Evolutionary conservation across 2,113 vertebrate genomes (phyloP).

Genomic region (Potamarius usumacintae): DNA sequence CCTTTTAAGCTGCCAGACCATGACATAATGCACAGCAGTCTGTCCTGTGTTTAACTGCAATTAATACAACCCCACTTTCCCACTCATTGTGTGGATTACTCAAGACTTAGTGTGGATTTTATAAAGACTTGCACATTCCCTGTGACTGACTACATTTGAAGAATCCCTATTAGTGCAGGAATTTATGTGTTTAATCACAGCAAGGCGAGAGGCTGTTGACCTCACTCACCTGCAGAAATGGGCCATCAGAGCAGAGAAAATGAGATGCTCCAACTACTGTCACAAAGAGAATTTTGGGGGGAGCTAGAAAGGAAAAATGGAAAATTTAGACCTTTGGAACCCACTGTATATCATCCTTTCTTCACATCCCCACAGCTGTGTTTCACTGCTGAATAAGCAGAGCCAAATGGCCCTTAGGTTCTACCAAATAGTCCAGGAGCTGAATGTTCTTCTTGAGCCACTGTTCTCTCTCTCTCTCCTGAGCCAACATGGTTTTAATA

Average conservation of each 20-base stretch:
- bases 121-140: slow-evolving; percentile 58
- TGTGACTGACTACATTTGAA: slow-evolving; percentile 51
- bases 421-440: no score
- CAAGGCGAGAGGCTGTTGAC: slow-evolving; percentile 61
- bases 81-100: neutral
- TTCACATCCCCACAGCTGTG: no score
- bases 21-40: neutral
- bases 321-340: neutral
- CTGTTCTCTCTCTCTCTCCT: neutral
- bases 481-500: neutral
- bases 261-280: slow-evolving; percentile 12
- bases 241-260: slow-evolving; percentile 46
- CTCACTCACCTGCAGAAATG: slow-evolving; percentile 65
- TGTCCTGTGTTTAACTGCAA: neutral
- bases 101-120: slow-evolving; percentile 12
- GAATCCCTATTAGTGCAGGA: slow-evolving; percentile 65
- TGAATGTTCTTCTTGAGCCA: no score
- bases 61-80: neutral
- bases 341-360: no score
- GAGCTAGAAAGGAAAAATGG: neutral
- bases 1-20: neutral
- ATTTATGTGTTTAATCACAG: slow-evolving; percentile 71
- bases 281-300: neutral
- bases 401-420: no score
- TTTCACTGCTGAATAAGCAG: no score